phyloP scores from a whole-genome alignment of 1,140 invertebrate species.

The Drosophila quadrilineata region DNA sequence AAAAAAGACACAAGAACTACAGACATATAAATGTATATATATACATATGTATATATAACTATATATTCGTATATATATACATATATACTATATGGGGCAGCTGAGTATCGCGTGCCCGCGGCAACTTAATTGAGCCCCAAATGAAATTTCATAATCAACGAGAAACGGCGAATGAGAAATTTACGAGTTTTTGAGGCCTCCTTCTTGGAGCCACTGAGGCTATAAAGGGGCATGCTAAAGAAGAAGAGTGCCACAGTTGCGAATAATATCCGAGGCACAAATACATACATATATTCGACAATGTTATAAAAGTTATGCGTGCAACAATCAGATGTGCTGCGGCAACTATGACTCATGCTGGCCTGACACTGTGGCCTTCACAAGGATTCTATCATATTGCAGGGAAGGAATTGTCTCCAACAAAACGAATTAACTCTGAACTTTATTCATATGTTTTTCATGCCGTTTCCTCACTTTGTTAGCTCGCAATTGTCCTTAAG shows the following conservation, averaged over 20 bases:
- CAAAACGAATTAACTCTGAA: slow-evolving; percentile 54
- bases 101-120: slow-evolving; percentile 55
- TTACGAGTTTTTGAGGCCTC: slow-evolving; percentile 47
- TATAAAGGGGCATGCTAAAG: slow-evolving; percentile 37
- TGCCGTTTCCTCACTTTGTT: slow-evolving; percentile 15
- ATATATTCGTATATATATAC: slow-evolving; percentile 6
- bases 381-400: slow-evolving; percentile 33
- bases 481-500: slow-evolving; percentile 41
- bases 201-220: slow-evolving; percentile 30
- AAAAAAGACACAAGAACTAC: slow-evolving; percentile 11
- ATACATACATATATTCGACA: too few relatives aligned
- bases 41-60: slow-evolving; percentile 1
- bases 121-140: slow-evolving; percentile 63
- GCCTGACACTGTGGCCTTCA: slow-evolving; percentile 56
- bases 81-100: slow-evolving; percentile 46
- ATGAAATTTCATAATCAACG: slow-evolving; percentile 70
- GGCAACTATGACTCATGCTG: slow-evolving; percentile 49
- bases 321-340: slow-evolving; percentile 7
- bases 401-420: slow-evolving; percentile 16
- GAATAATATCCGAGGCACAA: too few relatives aligned
- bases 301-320: slow-evolving; percentile 38
- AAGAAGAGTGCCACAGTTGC: not conserved
- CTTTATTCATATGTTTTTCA: slow-evolving; percentile 38
- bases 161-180: slow-evolving; percentile 49
- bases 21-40: not conserved